Evolutionary conservation across 2,888 invertebrate species (phyloP).

Genomic region (Axea sp.): DNA sequence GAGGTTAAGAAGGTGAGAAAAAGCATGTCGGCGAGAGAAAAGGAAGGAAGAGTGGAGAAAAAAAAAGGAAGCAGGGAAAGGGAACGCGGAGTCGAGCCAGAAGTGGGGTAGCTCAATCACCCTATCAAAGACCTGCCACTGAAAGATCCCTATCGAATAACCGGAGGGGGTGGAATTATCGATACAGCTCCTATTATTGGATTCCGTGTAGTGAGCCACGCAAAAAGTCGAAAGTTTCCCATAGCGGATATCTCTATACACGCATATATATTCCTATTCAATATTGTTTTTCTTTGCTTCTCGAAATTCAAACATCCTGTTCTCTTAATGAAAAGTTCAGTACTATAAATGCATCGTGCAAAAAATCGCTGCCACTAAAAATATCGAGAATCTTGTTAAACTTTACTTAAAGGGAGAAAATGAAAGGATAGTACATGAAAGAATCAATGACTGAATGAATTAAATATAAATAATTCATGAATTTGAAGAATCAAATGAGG

Average conservation of each 20-base stretch:
- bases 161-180: constrained; percentile 73
- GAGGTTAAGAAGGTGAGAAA: constrained; percentile 59
- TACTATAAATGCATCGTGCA: constrained; percentile 23
- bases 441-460: constrained; percentile 39
- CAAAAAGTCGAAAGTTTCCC: constrained; percentile 63
- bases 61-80: constrained; percentile 29
- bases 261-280: too few species aligned
- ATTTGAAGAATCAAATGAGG: constrained; percentile 8
- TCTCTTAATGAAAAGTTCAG: constrained; percentile 53
- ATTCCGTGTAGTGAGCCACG: constrained; percentile 66
- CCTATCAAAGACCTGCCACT: constrained; percentile 72
- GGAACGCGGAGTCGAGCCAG: constrained; percentile 31
- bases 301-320: constrained; percentile 54
- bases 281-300: constrained; percentile 60
- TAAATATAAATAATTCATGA: constrained; percentile 43
- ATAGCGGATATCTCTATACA: constrained; percentile 30
- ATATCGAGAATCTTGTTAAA: constrained; percentile 37
- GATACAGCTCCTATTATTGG: constrained; percentile 72
- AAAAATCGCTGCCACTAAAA: constrained; percentile 34
- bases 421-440: constrained; percentile 4
- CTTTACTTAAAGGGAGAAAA: constrained; percentile 29
- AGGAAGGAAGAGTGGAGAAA: constrained; percentile 30
- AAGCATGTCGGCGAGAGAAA: constrained; percentile 59
- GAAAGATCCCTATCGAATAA: constrained; percentile 73
- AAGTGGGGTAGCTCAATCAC: constrained; percentile 67